Evolutionary conservation across 2,888 invertebrate genomes (phyloP).

Genomic region (Ferdinandea cuprea): DNA sequence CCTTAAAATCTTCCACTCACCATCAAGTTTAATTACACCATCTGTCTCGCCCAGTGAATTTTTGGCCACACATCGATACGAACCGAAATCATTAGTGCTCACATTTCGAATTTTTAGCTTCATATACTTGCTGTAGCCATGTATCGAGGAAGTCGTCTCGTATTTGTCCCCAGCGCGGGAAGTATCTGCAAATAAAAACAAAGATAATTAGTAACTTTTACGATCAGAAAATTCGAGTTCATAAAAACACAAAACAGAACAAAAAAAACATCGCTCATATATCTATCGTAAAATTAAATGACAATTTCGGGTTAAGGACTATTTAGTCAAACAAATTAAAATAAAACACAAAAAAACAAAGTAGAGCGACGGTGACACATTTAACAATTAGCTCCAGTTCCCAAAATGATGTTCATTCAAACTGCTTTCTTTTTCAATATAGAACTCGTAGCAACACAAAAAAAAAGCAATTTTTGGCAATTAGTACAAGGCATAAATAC

Average conservation of each 20-base stretch:
- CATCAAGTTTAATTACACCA: conserved; percentile 94
- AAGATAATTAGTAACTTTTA: conserved; percentile 16
- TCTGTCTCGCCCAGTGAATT: conserved; percentile 95
- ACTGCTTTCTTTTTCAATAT: not conserved
- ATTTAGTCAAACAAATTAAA: conserved; percentile 36
- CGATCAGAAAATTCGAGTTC: not conserved
- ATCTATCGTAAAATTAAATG: conserved; percentile 45
- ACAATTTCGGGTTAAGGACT: conserved; percentile 36
- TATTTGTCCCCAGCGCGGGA: conserved; percentile 93
- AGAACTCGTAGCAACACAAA: conserved; percentile 31
- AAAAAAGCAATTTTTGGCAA: conserved; percentile 64
- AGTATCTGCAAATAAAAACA: conserved; percentile 84
- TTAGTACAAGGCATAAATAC: conserved; percentile 67
- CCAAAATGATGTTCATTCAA: not conserved
- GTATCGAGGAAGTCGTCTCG: conserved; percentile 92
- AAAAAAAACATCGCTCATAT: too few species aligned
- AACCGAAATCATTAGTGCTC: conserved; percentile 91
- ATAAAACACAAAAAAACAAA: not conserved
- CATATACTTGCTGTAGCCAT: conserved; percentile 95
- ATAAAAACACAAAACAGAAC: too few species aligned
- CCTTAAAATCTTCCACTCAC: conserved; percentile 84
- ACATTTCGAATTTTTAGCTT: conserved; percentile 94
- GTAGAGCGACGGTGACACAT: too few species aligned
- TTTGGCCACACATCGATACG: conserved; percentile 95
- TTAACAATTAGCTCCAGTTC: too few species aligned